phyloP scores from a whole-genome alignment of 2,888 invertebrate species.

The Dendrolimus houi region DNA sequence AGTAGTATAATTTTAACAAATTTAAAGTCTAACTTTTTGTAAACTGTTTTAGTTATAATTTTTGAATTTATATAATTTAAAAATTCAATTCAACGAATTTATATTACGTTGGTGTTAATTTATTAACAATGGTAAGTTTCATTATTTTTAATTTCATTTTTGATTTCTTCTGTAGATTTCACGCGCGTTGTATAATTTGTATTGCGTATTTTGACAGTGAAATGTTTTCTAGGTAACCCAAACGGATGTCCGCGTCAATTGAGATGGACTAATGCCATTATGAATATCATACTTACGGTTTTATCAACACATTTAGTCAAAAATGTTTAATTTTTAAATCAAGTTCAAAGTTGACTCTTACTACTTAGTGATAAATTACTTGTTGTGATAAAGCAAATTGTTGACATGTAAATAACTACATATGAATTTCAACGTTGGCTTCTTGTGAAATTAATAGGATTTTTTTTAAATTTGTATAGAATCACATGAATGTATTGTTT shows the following conservation, averaged over 20 bases:
- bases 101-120: conserved; percentile 66
- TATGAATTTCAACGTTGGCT: conserved; percentile 1
- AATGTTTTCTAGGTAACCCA: conserved; percentile 74
- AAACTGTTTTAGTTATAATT: conserved; percentile 18
- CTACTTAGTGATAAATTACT: conserved; percentile 52
- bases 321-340: conserved; percentile 29
- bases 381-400: conserved; percentile 66
- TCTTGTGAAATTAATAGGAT: conserved; percentile 5
- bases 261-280: conserved; percentile 56
- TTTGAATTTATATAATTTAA: conserved; percentile 10
- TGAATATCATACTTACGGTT: conserved; percentile 53
- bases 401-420: conserved; percentile 53
- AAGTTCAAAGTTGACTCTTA: conserved; percentile 65
- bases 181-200: conserved; percentile 14
- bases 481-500: background rate
- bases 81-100: conserved; percentile 21
- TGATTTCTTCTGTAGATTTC: conserved; percentile 18
- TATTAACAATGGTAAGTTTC: conserved; percentile 59
- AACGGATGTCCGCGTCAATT: conserved; percentile 68
- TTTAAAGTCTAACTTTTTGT: conserved; percentile 20
- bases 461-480: background rate
- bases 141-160: conserved; percentile 25
- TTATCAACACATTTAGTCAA: conserved; percentile 29
- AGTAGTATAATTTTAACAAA: conserved; percentile 11
- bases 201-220: conserved; percentile 45